Percentiles rank a stretch among this genome's conserved stretches.
Conservation (phyloP, 1,140 invertebrate species). For the Drosophila albomicans region DNA sequence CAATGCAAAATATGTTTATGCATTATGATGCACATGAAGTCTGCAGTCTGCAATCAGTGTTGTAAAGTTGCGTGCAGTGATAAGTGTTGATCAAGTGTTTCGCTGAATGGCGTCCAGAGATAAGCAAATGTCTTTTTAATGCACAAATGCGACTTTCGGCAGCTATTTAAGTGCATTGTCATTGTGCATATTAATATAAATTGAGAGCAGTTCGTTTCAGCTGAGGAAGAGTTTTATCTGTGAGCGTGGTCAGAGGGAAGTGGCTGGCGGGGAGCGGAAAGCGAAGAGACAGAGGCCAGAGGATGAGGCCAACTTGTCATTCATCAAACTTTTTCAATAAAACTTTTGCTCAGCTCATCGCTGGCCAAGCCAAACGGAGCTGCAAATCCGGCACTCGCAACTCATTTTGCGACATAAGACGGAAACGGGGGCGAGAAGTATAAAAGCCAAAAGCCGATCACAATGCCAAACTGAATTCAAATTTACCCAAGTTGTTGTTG, state of each 20-base stretch:
- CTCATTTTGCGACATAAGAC: slow-evolving; percentile 29
- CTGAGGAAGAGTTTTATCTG: too few relatives aligned
- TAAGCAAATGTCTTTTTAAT: slow-evolving; percentile 1
- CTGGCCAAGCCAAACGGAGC: slow-evolving; percentile 42
- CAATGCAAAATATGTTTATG: too few relatives aligned
- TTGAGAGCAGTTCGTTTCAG: slow-evolving; percentile 2
- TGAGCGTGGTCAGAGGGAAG: too few relatives aligned
- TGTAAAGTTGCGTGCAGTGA: background rate
- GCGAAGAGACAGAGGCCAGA: background rate
- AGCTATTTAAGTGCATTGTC: slow-evolving; percentile 41
- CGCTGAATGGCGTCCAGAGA: background rate
- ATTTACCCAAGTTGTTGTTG: slow-evolving; percentile 15
- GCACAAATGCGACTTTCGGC: slow-evolving; percentile 18
- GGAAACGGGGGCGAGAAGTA: background rate
- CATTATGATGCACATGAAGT: too few relatives aligned
- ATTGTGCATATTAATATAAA: slow-evolving; percentile 53
- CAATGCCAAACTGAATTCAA: slow-evolving; percentile 30
- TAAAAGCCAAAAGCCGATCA: slow-evolving; percentile 35
- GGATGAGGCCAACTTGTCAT: slow-evolving; percentile 60
- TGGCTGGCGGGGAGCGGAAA: too few relatives aligned
- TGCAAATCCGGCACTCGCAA: slow-evolving; percentile 56
- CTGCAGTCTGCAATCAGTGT: background rate
- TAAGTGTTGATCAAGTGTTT: background rate
- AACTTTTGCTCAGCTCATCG: slow-evolving; percentile 63
- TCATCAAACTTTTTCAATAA: slow-evolving; percentile 82